Conservation (phyloP, 2,797 vertebrate species). For the Glossophaga mutica region DNA sequence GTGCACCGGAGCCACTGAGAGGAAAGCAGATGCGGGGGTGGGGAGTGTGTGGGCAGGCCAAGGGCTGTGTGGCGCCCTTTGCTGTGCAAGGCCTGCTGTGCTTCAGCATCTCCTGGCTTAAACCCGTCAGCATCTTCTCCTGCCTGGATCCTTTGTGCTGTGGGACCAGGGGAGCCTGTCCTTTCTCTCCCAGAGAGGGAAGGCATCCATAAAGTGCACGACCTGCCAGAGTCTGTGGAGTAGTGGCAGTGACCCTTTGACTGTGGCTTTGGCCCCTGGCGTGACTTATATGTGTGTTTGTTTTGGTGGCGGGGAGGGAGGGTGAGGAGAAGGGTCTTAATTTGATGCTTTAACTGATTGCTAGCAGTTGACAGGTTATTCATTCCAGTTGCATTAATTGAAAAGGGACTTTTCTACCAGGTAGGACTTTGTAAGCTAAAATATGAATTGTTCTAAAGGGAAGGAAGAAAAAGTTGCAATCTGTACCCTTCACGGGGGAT, state of each 20-base stretch:
- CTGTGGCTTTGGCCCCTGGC: constrained; percentile 1
- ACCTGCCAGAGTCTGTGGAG: constrained; percentile 7
- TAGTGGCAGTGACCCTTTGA: constrained; percentile 43
- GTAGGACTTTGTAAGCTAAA: constrained; percentile 67
- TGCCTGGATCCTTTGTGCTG: constrained; percentile 54
- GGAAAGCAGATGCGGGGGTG: constrained; percentile 58
- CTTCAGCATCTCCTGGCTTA: constrained; percentile 70
- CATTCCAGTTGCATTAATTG: constrained; percentile 60
- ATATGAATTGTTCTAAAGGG: constrained; percentile 58
- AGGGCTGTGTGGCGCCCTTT: constrained; percentile 68
- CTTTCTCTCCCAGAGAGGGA: constrained; percentile 72
- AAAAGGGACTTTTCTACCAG: constrained; percentile 59
- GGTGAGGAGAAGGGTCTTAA: constrained; percentile 65
- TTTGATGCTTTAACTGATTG: constrained; percentile 77
- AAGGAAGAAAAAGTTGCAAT: constrained; percentile 60
- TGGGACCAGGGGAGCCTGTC: constrained; percentile 38
- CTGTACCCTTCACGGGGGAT: constrained; percentile 64
- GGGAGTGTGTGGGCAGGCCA: constrained; percentile 24
- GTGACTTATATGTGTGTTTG: constrained; percentile 49
- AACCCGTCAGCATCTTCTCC: constrained; percentile 62
- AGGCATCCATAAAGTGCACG: constrained; percentile 24
- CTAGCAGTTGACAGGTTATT: constrained; percentile 66
- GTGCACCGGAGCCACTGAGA: constrained; percentile 59
- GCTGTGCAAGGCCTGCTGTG: constrained; percentile 71
- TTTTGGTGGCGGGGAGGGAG: constrained; percentile 6